Conservation (phyloP, 2,797 vertebrate species). For the Pseudochirops cupreus region DNA sequence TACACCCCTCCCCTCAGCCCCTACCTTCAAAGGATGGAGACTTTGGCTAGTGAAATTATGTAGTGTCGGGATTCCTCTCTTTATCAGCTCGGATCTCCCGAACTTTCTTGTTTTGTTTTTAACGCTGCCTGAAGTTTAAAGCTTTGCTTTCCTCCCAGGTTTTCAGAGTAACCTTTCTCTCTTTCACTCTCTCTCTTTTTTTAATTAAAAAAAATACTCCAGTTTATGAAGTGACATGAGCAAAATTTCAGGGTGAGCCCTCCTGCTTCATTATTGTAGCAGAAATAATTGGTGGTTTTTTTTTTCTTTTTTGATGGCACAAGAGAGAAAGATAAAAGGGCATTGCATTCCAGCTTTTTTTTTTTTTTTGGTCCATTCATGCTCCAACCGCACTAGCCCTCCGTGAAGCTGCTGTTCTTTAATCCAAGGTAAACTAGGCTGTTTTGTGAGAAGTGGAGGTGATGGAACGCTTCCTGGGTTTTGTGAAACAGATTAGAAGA, state of each 20-base stretch:
- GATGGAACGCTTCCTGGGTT: constrained; percentile 96
- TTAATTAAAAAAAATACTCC: constrained; percentile 16
- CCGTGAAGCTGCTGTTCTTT: constrained; percentile 71
- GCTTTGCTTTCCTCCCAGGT: neutral
- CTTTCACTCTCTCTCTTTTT: constrained; percentile 57
- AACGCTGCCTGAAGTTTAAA: constrained; percentile 58
- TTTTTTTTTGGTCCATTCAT: constrained; percentile 63
- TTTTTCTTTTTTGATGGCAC: constrained; percentile 40
- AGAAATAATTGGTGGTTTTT: constrained; percentile 53
- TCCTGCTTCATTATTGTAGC: constrained; percentile 58
- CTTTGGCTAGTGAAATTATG: constrained; percentile 81
- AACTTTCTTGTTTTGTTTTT: constrained; percentile 84
- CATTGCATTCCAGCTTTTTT: constrained; percentile 26
- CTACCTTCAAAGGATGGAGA: constrained; percentile 86
- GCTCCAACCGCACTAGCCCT: constrained; percentile 68
- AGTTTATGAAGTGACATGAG: constrained; percentile 66
- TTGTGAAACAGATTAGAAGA: constrained; percentile 94
- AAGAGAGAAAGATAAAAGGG: constrained; percentile 55
- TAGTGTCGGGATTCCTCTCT: constrained; percentile 81
- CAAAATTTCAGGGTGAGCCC: constrained; percentile 57
- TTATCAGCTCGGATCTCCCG: constrained; percentile 80
- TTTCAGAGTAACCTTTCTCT: constrained; percentile 44
- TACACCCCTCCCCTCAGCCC: constrained; percentile 52
- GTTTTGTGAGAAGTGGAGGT: constrained; percentile 65
- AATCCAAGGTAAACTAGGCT: constrained; percentile 59